phyloP scores from a whole-genome alignment of 2,797 vertebrate species.

The Hippopotamyrus pictus region DNA sequence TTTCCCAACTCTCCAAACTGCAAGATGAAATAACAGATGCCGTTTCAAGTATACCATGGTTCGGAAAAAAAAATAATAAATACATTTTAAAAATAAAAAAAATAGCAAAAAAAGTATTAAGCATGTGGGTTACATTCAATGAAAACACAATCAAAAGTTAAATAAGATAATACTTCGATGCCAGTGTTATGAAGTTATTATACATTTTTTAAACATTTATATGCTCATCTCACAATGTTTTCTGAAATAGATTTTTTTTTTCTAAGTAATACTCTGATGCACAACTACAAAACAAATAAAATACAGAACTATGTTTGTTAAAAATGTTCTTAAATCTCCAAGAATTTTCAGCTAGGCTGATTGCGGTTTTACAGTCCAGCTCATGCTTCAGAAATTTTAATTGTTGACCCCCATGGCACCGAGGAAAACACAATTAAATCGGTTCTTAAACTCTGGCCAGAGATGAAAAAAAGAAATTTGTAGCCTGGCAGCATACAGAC shows the following conservation, averaged over 20 bases:
- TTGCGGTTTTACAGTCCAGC: not conserved
- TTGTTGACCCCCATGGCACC: slow-evolving; percentile 1
- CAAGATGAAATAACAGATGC: not conserved
- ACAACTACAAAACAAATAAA: not conserved
- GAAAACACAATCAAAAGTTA: not conserved
- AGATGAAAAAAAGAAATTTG: not conserved
- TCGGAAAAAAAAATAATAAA: not conserved
- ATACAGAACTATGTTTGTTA: not conserved
- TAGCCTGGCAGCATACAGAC: slow-evolving; percentile 1
- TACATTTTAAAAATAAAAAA: not conserved
- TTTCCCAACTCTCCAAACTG: not conserved
- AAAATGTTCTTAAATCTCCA: not conserved
- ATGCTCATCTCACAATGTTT: not conserved
- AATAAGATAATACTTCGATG: not conserved
- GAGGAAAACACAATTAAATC: not conserved
- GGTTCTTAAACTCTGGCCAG: not conserved
- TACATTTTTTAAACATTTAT: not conserved
- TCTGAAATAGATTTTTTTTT: not conserved
- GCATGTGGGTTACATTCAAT: not conserved
- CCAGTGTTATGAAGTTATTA: not conserved
- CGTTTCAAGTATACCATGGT: not conserved
- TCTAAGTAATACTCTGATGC: not conserved
- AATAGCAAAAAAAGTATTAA: not conserved
- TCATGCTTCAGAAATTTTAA: not conserved
- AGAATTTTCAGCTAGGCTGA: not conserved